These are phyloP conservation scores for Hafferia zeledoni DNA, from an alignment of 2,797 vertebrate species.

Conservation along the genomic window DNA sequence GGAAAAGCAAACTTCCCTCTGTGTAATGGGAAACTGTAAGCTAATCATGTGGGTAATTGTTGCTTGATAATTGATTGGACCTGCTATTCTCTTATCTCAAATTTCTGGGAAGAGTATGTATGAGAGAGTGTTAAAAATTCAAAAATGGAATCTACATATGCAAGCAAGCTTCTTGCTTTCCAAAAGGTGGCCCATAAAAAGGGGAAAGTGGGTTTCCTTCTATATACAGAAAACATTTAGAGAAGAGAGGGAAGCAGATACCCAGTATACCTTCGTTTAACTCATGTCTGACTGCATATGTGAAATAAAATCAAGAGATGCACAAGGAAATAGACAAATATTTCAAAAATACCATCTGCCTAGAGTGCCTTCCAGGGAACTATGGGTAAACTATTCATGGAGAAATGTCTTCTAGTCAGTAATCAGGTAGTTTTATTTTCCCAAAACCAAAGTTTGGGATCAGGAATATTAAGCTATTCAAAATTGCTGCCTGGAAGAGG, in stretches of 20 bases:
- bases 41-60: neutral
- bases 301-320: neutral
- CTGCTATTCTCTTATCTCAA: neutral
- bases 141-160: neutral
- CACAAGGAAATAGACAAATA: neutral
- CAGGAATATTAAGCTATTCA: neutral
- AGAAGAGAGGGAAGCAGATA: neutral
- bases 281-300: neutral
- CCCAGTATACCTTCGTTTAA: neutral
- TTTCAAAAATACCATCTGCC: neutral
- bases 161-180: neutral
- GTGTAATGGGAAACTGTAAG: neutral
- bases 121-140: neutral
- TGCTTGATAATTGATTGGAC: neutral
- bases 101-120: neutral
- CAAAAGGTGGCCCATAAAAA: neutral
- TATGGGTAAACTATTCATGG: neutral
- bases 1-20: neutral
- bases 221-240: neutral
- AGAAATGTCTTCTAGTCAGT: neutral
- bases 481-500: neutral
- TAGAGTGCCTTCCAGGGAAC: neutral
- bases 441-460: neutral
- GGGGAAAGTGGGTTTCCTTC: neutral
- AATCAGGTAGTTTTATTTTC: neutral